Percentiles rank a stretch among this genome's conserved stretches.
These are phyloP conservation scores for Sphaerophoria rueppellii DNA, from an alignment of 2,888 invertebrate species.

Conservation along the genomic window DNA sequence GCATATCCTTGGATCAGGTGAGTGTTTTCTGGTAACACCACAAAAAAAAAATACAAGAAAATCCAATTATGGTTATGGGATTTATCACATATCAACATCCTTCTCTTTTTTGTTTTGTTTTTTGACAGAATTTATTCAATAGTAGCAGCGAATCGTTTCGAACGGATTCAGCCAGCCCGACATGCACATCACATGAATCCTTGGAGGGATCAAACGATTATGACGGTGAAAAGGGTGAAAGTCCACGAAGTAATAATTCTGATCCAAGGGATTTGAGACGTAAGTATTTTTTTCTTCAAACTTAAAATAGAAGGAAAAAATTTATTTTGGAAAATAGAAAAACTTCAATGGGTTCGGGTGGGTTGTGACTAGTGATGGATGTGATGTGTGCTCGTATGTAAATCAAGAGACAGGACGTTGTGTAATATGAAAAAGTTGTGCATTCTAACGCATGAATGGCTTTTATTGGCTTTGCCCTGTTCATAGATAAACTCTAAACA, in stretches of 20 bases:
- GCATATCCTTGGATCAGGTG: slow-evolving; percentile 82
- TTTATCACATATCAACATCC: slow-evolving; percentile 66
- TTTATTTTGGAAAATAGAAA: slow-evolving; percentile 45
- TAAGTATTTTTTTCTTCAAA: slow-evolving; percentile 79
- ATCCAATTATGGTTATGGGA: slow-evolving; percentile 74
- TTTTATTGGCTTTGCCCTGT: slow-evolving; percentile 70
- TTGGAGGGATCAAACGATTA: slow-evolving; percentile 85
- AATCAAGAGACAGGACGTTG: slow-evolving; percentile 58
- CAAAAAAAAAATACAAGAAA: slow-evolving; percentile 38
- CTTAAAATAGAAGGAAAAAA: slow-evolving; percentile 8
- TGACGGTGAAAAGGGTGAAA: slow-evolving; percentile 84
- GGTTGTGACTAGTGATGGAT: slow-evolving; percentile 13
- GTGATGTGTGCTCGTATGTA: slow-evolving; percentile 50
- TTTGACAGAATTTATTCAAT: slow-evolving; percentile 80
- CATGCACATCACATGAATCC: slow-evolving; percentile 85
- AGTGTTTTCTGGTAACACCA: slow-evolving; percentile 67
- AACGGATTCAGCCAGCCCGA: slow-evolving; percentile 85
- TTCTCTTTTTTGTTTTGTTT: slow-evolving; percentile 40
- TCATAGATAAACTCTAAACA: slow-evolving; percentile 58
- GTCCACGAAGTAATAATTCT: slow-evolving; percentile 82
- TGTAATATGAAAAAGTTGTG: slow-evolving; percentile 58
- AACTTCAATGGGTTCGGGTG: slow-evolving; percentile 8
- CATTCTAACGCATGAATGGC: slow-evolving; percentile 71
- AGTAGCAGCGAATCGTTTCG: slow-evolving; percentile 83
- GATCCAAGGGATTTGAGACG: slow-evolving; percentile 84